Percentiles rank a stretch among this genome's conserved stretches.
phyloP scores from a whole-genome alignment of 2,113 vertebrate genomes.

The Mesitornis unicolor region DNA sequence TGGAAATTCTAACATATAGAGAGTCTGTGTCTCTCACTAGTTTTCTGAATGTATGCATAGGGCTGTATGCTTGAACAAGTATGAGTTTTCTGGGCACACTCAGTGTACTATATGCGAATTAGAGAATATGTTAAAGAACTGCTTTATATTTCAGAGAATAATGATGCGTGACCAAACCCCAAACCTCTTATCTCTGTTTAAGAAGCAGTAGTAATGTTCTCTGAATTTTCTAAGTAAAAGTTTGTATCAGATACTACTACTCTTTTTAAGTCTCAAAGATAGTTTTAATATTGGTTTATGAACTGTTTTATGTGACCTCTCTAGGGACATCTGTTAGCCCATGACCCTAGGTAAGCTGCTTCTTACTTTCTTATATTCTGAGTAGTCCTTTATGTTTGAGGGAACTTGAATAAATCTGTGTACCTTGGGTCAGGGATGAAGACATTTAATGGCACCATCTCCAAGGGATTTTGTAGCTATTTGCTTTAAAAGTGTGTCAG shows the following conservation, averaged over 20 bases:
- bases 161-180: background rate
- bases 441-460: background rate
- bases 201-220: background rate
- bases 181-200: background rate
- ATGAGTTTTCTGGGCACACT: background rate
- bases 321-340: background rate
- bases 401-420: background rate
- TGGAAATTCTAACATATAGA: background rate
- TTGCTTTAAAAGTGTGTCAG: background rate
- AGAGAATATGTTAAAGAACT: background rate
- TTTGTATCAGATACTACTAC: background rate
- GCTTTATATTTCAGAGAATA: background rate
- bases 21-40: background rate
- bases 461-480: background rate
- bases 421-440: background rate
- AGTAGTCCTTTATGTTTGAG: background rate
- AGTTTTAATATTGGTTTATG: background rate
- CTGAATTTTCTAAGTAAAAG: background rate
- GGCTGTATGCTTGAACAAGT: background rate
- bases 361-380: background rate
- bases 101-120: background rate
- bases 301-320: background rate
- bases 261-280: background rate
- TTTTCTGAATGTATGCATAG: background rate
- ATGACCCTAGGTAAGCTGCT: background rate